phyloP scores from a whole-genome alignment of 1,140 invertebrate species.

The Drosophila takahashii region DNA sequence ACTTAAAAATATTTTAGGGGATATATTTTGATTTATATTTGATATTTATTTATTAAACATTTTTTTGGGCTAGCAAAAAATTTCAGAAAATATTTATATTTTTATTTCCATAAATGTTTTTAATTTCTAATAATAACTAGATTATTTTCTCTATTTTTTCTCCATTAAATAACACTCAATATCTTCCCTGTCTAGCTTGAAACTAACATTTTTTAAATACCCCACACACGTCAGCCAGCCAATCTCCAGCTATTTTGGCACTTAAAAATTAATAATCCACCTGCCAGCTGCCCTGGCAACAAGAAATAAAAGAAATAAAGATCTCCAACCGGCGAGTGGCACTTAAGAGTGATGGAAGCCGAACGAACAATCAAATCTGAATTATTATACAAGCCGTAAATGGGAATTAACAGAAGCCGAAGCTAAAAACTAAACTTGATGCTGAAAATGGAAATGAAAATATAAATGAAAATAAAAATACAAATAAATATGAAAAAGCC shows the following conservation, averaged over 20 bases:
- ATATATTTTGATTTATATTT: neutral
- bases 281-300: constrained; percentile 16
- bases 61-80: too few species aligned
- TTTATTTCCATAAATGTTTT: neutral
- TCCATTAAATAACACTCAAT: neutral
- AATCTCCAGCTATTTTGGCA: neutral
- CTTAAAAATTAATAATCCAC: constrained; percentile 29
- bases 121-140: neutral
- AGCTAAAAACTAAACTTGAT: neutral
- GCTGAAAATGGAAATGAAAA: neutral
- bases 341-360: constrained; percentile 38
- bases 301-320: constrained; percentile 1
- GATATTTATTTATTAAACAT: neutral
- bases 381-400: constrained; percentile 45
- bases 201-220: neutral
- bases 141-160: neutral
- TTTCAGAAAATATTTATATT: too few species aligned
- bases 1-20: neutral
- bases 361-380: constrained; percentile 49
- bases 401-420: constrained; percentile 28
- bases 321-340: constrained; percentile 13
- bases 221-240: neutral
- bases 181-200: neutral
- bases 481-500: neutral
- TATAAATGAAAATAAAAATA: neutral